These are phyloP conservation scores for Poeciliopsis retropinna DNA, from an alignment of 2,113 vertebrate genomes.

Conservation along the genomic window DNA sequence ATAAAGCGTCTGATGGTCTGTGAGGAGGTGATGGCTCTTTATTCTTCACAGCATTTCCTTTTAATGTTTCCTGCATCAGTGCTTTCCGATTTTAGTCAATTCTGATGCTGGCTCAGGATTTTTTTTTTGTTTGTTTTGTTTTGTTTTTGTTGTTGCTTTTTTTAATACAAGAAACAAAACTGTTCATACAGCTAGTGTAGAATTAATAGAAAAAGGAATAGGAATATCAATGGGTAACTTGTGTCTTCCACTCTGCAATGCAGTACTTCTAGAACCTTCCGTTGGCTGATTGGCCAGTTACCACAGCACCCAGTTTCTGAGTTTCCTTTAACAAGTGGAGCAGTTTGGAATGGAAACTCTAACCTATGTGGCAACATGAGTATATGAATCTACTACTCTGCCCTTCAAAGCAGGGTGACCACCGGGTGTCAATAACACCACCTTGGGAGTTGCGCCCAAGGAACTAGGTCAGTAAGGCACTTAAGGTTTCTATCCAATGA, in stretches of 20 bases:
- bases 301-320: background rate
- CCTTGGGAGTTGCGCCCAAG: too few species aligned
- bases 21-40: constrained; percentile 23
- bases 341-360: background rate
- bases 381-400: too few species aligned
- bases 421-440: too few species aligned
- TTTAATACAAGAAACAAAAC: background rate
- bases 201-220: background rate
- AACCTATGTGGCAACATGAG: background rate
- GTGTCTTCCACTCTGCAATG: background rate
- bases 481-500: too few species aligned
- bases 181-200: background rate
- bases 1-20: constrained; percentile 27
- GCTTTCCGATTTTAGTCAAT: background rate
- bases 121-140: too few species aligned
- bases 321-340: background rate
- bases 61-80: constrained; percentile 10
- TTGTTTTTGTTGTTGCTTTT: background rate
- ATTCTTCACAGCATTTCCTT: constrained; percentile 25
- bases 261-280: background rate
- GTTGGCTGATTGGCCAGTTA: background rate
- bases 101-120: background rate
- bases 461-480: too few species aligned
- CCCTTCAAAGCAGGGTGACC: too few species aligned
- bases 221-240: background rate